A percentile compares a stretch with the other conserved stretches of the same genome.
These are phyloP conservation scores for Sceliomorpha sp. DNA, from an alignment of 2,888 invertebrate species.

Conservation along the genomic window DNA sequence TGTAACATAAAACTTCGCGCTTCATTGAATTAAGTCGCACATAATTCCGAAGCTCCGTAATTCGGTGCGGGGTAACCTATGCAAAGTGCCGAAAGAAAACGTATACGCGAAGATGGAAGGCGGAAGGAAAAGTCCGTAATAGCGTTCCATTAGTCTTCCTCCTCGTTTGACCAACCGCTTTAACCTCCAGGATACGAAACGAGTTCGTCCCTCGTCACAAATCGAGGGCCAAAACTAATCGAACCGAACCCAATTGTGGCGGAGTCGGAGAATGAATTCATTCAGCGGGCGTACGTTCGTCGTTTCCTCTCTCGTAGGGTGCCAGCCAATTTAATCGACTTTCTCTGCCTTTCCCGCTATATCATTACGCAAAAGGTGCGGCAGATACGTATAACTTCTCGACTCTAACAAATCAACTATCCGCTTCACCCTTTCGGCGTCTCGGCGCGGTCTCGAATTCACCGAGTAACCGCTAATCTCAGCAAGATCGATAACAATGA, in stretches of 20 bases:
- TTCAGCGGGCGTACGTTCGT: constrained; percentile 22
- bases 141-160: constrained; percentile 34
- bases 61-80: too few relatives aligned
- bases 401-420: constrained; percentile 59
- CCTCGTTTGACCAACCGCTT: constrained; percentile 38
- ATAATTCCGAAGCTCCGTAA: too few relatives aligned
- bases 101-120: too few relatives aligned
- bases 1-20: too few relatives aligned
- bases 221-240: constrained; percentile 42
- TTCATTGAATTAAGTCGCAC: too few relatives aligned
- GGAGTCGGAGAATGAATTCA: constrained; percentile 38
- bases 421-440: constrained; percentile 57
- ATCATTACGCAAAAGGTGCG: constrained; percentile 24
- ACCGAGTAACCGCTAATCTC: constrained; percentile 69
- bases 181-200: constrained; percentile 39
- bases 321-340: constrained; percentile 24
- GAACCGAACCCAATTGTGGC: constrained; percentile 40
- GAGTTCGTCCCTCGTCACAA: constrained; percentile 31
- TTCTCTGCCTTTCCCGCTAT: constrained; percentile 6
- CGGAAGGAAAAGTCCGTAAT: constrained; percentile 19
- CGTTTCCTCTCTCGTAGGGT: constrained; percentile 25
- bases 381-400: constrained; percentile 25
- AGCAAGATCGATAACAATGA: constrained; percentile 70
- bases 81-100: too few relatives aligned
- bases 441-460: constrained; percentile 58